Percentiles rank a stretch among this genome's conserved stretches.
Evolutionary conservation across 2,113 vertebrate genomes (phyloP).

Genomic region (Hucho hucho): DNA sequence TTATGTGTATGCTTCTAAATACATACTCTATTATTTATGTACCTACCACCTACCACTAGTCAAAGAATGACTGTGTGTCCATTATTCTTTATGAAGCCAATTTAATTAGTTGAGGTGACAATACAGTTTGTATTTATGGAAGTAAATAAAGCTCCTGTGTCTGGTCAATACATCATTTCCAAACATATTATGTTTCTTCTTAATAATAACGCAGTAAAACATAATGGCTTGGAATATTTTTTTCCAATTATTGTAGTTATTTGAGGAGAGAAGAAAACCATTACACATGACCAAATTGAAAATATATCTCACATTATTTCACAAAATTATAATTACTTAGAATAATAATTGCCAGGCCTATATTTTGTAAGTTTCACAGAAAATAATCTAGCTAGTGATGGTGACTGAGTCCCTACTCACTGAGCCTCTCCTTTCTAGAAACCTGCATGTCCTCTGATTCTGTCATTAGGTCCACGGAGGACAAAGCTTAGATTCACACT

Average conservation of each 20-base stretch:
- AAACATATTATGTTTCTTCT: neutral
- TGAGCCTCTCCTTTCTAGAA: conserved; percentile 9
- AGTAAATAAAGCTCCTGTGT: neutral
- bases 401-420: conserved; percentile 15
- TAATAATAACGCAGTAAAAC: conserved; percentile 22
- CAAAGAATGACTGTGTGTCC: neutral
- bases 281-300: conserved; percentile 53
- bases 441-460: conserved; percentile 25
- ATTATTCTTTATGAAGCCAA: too few species aligned
- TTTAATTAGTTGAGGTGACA: too few species aligned
- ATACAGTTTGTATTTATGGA: neutral
- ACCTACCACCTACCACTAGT: neutral
- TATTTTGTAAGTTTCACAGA: conserved; percentile 21
- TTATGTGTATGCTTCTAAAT: neutral
- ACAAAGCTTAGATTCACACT: conserved; percentile 28
- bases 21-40: neutral
- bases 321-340: conserved; percentile 37
- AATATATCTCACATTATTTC: conserved; percentile 48
- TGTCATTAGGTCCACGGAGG: conserved; percentile 32
- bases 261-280: conserved; percentile 42
- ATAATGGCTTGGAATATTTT: conserved; percentile 8
- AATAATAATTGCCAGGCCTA: conserved; percentile 6
- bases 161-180: neutral
- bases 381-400: conserved; percentile 18
- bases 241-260: conserved; percentile 27